Conservation (phyloP, 2,888 invertebrate genomes). For the Leptinotarsa tumamoca region DNA sequence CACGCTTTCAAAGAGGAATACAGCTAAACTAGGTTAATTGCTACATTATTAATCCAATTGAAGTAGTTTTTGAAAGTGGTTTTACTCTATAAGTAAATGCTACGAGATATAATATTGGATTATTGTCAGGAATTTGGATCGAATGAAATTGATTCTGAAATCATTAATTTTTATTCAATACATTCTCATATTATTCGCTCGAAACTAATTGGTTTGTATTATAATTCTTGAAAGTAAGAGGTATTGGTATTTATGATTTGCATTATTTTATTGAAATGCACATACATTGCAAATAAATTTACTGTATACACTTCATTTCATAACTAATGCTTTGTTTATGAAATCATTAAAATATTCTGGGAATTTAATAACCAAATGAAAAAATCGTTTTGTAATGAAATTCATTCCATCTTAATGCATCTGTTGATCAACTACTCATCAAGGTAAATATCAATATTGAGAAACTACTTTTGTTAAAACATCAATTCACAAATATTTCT, state of each 20-base stretch:
- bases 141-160: not conserved
- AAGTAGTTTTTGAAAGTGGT: constrained; percentile 13
- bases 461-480: too few species aligned
- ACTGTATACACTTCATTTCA: too few species aligned
- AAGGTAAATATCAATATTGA: not conserved
- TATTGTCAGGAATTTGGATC: not conserved
- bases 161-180: not conserved
- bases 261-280: too few species aligned
- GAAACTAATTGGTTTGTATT: too few species aligned
- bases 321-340: too few species aligned
- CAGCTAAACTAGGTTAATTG: constrained; percentile 3
- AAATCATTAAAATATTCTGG: too few species aligned
- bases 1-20: constrained; percentile 12
- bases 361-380: too few species aligned
- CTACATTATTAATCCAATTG: constrained; percentile 2
- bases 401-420: not conserved
- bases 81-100: constrained; percentile 3
- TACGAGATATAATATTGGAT: not conserved
- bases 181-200: not conserved
- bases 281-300: too few species aligned
- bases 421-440: not conserved
- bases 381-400: too few species aligned
- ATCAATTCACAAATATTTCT: too few species aligned
- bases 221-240: too few species aligned
- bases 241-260: too few species aligned